Evolutionary conservation across 2,113 vertebrate species (phyloP).

Genomic region (Xiphophorus hellerii): DNA sequence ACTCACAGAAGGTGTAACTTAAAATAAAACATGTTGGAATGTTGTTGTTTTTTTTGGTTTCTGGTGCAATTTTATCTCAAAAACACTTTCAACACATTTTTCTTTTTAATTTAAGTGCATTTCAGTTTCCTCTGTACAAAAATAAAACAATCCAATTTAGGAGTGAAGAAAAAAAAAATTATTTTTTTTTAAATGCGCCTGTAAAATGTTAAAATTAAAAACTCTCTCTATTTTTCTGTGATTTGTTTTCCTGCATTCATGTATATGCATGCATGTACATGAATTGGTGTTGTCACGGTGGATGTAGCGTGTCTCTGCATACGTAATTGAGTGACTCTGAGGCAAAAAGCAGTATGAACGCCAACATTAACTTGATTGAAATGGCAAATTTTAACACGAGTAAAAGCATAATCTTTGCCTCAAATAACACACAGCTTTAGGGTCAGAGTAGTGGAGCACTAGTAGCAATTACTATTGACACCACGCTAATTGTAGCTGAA

Average conservation of each 20-base stretch:
- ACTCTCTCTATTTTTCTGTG: conserved; percentile 28
- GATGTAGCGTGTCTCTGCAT: not conserved
- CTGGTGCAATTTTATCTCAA: not conserved
- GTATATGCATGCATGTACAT: not conserved
- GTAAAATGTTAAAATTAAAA: conserved; percentile 27
- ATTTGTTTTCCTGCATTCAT: conserved; percentile 7
- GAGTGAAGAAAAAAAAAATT: not conserved
- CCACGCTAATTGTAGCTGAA: conserved; percentile 76
- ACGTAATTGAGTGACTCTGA: not conserved
- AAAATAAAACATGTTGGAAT: not conserved
- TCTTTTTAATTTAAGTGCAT: conserved; percentile 10
- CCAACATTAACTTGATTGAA: conserved; percentile 47
- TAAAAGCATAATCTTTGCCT: conserved; percentile 44
- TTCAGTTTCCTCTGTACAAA: not conserved
- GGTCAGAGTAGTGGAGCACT: conserved; percentile 67
- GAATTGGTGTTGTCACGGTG: conserved; percentile 35
- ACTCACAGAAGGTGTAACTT: not conserved
- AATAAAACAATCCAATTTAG: conserved; percentile 2
- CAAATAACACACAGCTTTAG: conserved; percentile 46
- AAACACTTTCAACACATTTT: not conserved
- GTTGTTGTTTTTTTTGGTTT: not conserved
- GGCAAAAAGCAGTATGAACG: not conserved
- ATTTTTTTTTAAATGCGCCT: conserved; percentile 7
- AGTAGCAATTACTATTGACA: conserved; percentile 76
- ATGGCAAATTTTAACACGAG: conserved; percentile 61